Evolutionary conservation across 2,797 vertebrate species (phyloP).

Genomic region (Phataginus tricuspis): DNA sequence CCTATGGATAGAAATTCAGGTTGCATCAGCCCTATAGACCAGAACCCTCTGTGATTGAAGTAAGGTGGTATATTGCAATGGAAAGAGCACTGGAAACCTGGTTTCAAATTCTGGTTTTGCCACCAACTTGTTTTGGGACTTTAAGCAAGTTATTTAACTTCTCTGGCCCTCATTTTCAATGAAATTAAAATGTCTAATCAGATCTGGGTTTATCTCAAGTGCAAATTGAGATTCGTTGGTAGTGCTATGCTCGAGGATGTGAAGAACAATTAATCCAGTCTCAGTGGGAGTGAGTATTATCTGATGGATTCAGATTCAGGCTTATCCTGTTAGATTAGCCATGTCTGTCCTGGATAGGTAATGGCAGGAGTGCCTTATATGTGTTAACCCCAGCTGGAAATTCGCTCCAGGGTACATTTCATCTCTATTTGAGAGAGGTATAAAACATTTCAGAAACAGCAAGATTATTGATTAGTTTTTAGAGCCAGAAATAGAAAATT

Average conservation of each 20-base stretch:
- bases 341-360: background rate
- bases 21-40: background rate
- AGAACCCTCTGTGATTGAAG: background rate
- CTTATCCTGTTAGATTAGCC: slow-evolving; percentile 8
- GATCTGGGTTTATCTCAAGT: background rate
- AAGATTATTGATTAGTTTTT: slow-evolving; percentile 9
- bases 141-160: background rate
- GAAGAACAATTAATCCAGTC: background rate
- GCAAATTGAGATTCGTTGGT: background rate
- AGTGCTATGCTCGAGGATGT: too few relatives aligned
- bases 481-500: slow-evolving; percentile 45
- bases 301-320: background rate
- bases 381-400: background rate
- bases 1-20: background rate
- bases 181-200: background rate
- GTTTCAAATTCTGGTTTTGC: background rate
- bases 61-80: background rate
- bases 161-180: background rate
- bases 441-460: background rate
- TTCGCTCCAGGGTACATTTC: background rate
- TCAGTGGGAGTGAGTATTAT: background rate
- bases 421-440: background rate
- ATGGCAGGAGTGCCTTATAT: background rate
- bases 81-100: background rate
- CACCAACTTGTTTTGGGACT: background rate